phyloP scores from a whole-genome alignment of 2,797 vertebrate genomes.

The Eospalax fontanierii region DNA sequence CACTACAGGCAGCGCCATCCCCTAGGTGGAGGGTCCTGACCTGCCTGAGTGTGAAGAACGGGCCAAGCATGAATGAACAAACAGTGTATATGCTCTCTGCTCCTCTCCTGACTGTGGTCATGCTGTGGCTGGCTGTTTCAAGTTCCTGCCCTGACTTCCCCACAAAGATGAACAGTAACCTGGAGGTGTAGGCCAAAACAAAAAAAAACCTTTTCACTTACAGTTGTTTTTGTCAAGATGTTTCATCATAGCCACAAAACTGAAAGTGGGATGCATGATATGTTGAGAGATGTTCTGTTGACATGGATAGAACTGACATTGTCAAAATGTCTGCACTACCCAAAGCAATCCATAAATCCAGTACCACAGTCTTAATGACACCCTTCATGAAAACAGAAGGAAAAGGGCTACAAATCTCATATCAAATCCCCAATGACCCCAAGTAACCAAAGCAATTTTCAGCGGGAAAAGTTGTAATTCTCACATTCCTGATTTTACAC shows the following conservation, averaged over 20 bases:
- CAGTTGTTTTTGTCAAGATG: not conserved
- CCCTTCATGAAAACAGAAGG: not conserved
- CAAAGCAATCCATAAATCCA: not conserved
- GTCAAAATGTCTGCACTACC: not conserved
- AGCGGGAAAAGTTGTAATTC: accelerated
- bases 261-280: not conserved
- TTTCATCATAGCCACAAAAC: not conserved
- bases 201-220: not conserved
- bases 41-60: no score
- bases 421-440: not conserved
- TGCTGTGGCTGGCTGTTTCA: not conserved
- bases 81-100: not conserved
- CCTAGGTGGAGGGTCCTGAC: not conserved
- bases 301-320: not conserved
- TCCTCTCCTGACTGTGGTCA: not conserved
- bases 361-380: not conserved
- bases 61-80: not conserved
- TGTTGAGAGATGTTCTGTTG: not conserved
- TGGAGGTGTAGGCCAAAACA: not conserved
- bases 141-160: not conserved
- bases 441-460: not conserved
- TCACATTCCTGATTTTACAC: not conserved
- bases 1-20: not conserved
- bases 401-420: not conserved
- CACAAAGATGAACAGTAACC: not conserved